A percentile compares a stretch with the other conserved stretches of the same genome.
Evolutionary conservation across 1,140 invertebrate genomes (phyloP).

Genomic region (Caenorhabditis elegans): DNA sequence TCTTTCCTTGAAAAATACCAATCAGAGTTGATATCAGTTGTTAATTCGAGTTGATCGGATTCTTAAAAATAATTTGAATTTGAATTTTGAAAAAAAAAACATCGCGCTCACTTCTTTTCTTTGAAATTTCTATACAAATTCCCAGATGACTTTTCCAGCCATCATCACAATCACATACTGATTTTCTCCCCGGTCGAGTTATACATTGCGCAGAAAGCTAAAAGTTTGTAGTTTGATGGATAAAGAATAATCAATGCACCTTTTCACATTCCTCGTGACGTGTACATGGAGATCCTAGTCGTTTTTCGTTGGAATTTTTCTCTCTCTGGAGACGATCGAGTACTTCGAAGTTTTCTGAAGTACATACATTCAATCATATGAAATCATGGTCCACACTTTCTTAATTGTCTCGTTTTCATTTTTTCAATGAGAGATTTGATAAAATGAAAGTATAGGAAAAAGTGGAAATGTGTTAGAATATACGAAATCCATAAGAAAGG

Average conservation of each 20-base stretch:
- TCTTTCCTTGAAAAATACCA: background rate
- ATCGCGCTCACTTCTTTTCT: background rate
- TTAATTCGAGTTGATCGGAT: background rate
- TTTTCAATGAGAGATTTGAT: no score
- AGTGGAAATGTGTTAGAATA: no score
- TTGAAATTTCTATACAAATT: background rate
- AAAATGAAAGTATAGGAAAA: no score
- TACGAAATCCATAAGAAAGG: no score
- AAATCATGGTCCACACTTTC: no score
- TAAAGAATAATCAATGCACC: background rate
- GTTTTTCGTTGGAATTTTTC: background rate
- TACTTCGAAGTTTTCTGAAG: slow-evolving; percentile 19
- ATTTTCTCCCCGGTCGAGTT: slow-evolving; percentile 18
- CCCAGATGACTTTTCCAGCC: slow-evolving; percentile 14
- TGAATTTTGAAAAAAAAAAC: background rate
- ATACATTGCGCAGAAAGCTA: slow-evolving; percentile 30
- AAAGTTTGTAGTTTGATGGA: background rate
- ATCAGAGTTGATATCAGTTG: background rate
- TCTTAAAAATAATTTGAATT: background rate
- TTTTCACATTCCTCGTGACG: background rate
- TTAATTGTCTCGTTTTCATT: no score
- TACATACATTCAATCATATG: background rate
- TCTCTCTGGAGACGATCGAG: slow-evolving; percentile 28
- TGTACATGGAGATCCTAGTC: slow-evolving; percentile 25
- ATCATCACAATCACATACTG: slow-evolving; percentile 38